Conservation (phyloP, 2,113 vertebrate species). For the Pavo muticus region DNA sequence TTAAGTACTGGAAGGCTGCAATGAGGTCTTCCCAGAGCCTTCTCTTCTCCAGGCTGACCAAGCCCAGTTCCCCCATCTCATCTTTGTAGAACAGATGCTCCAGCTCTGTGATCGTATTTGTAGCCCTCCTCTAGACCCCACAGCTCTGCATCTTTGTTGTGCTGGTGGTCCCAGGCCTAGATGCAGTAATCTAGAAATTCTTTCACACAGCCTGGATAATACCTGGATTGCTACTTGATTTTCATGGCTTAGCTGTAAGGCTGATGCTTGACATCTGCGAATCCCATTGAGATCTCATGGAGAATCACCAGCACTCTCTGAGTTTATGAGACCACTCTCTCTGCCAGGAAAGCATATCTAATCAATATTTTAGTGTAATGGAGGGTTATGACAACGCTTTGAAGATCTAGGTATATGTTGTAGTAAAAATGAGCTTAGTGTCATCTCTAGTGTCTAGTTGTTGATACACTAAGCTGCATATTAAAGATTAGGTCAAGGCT, state of each 20-base stretch:
- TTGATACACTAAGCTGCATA: neutral
- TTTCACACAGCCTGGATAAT: neutral
- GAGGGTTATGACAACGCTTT: slow-evolving; percentile 23
- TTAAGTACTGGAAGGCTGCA: too few species aligned
- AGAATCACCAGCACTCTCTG: neutral
- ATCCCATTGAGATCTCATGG: neutral
- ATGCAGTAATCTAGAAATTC: neutral
- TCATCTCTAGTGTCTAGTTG: neutral
- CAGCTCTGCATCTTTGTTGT: too few species aligned
- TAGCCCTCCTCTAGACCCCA: too few species aligned
- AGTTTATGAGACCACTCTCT: neutral
- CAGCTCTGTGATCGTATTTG: too few species aligned
- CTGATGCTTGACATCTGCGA: neutral
- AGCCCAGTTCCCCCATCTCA: too few species aligned
- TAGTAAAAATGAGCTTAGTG: slow-evolving; percentile 28
- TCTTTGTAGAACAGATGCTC: too few species aligned
- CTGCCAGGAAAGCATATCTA: neutral
- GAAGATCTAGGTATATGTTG: neutral
- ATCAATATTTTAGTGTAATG: slow-evolving; percentile 61
- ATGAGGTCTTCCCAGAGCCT: too few species aligned
- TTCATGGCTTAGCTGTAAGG: neutral
- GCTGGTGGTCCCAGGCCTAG: too few species aligned
- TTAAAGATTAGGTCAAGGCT: neutral
- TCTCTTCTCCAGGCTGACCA: too few species aligned
- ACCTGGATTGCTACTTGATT: neutral